A percentile compares a stretch with the other conserved stretches of the same genome.
These are phyloP conservation scores for Temnothorax ravouxi DNA, from an alignment of 2,888 invertebrate genomes.

Conservation along the genomic window DNA sequence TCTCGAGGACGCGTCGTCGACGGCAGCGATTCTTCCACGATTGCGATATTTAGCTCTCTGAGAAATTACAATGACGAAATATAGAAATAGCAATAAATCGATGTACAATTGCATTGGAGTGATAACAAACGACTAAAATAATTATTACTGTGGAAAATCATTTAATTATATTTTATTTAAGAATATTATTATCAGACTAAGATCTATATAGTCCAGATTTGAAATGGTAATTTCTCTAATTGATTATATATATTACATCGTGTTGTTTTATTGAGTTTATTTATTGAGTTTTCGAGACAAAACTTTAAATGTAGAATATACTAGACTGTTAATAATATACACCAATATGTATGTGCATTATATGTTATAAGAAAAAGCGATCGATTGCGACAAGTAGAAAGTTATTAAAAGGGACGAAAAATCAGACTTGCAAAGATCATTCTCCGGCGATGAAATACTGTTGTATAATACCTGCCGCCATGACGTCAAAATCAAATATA, in stretches of 20 bases:
- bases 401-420: neutral
- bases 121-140: neutral
- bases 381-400: neutral
- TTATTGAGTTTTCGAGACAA: neutral
- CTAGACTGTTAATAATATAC: neutral
- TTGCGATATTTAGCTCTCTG: slow-evolving; percentile 8
- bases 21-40: neutral
- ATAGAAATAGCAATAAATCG: neutral
- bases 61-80: neutral
- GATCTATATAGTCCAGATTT: too few relatives aligned
- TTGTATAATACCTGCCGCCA: too few relatives aligned
- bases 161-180: neutral
- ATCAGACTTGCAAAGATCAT: too few relatives aligned
- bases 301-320: neutral
- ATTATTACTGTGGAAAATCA: neutral
- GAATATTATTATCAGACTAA: too few relatives aligned
- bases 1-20: slow-evolving; percentile 13
- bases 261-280: neutral
- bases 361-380: neutral
- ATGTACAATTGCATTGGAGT: neutral
- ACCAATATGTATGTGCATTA: too few relatives aligned
- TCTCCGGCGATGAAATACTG: too few relatives aligned
- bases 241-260: too few relatives aligned
- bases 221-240: too few relatives aligned
- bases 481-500: too few relatives aligned